Evolutionary conservation across 2,888 invertebrate species (phyloP), one percentile per base, ranked within the genome.

Genomic region (Chorisops tibialis): DNA sequence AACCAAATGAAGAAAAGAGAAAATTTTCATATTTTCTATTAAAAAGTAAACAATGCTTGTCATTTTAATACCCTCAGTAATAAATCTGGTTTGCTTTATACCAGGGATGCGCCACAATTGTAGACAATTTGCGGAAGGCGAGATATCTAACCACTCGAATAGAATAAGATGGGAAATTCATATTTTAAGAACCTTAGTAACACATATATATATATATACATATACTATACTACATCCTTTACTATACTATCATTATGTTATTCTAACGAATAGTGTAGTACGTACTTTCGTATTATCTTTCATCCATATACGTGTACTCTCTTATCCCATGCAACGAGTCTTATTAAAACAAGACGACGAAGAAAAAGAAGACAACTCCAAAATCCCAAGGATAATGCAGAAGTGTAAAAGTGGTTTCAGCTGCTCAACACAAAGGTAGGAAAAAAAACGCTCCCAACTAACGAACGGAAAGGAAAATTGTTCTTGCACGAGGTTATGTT

Each of bases 11-110:
- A 3, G 24, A 49, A 30, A 14, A 30, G 35, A 50, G 21, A 22
- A 47, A 24, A 50, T 50, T 50, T 50, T 50, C 49, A 50, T 50
- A 50, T 50, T 50, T 50, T 50, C 49, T 50, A 50, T 50, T 50
- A 50, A 50, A 50, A 50, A 50, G 49, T 50, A 50, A 50, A 50
- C 49, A 50, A 50, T 50, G 49, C 49, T 50, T 50, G 49, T 50
- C 49, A 50, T 50, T 50, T 50, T 50, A 50, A 50, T 50, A 50
- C 49, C 49, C 30, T 30, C 49, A 14, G 49, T 50, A 50, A 50
- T 50, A 50, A 50, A 50, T 50, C 49, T 50, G 30, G 49, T 50
- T 50, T 50, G 16, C 49, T 12, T 11, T 7, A 41, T 41, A 7
- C 41, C 41, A 16, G 41, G 41, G 41, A 41, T 41, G 16, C 16